A percentile compares a stretch with the other conserved stretches of the same genome.
phyloP scores from a whole-genome alignment of 53 echinoderm and acorn worm species.

The Crossaster papposus region DNA sequence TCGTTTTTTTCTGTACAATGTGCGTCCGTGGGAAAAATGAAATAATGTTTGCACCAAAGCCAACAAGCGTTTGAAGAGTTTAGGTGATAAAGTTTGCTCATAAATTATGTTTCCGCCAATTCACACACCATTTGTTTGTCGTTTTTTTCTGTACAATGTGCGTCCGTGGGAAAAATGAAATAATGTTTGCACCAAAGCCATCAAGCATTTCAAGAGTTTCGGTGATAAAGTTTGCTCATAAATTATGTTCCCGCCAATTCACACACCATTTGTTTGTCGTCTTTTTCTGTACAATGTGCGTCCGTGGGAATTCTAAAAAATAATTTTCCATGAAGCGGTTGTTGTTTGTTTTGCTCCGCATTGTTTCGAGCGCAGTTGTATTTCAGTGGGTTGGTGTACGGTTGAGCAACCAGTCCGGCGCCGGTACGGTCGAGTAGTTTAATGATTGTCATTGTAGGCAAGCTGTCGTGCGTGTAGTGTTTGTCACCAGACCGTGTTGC shows the following conservation, averaged over 20 bases:
- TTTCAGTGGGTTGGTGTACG: neutral
- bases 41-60: too few species aligned
- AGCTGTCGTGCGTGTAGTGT: neutral
- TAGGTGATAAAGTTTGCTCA: too few species aligned
- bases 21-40: too few species aligned
- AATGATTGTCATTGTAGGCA: slow-evolving; percentile 10
- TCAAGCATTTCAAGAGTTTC: too few species aligned
- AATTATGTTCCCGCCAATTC: neutral
- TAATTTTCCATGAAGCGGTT: neutral
- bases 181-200: too few species aligned
- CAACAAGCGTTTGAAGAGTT: too few species aligned
- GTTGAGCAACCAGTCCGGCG: neutral
- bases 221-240: too few species aligned
- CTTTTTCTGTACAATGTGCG: neutral
- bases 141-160: neutral
- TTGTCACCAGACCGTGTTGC: slow-evolving; percentile 2
- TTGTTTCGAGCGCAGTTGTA: neutral
- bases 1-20: too few species aligned
- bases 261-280: neutral
- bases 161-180: neutral
- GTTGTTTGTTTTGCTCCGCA: neutral
- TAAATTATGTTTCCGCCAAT: neutral
- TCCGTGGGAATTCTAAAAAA: neutral
- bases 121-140: neutral
- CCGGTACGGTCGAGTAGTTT: neutral